Percentiles rank a stretch among this genome's conserved stretches.
phyloP scores from a whole-genome alignment of 2,797 vertebrate genomes.

The Sebastes baramenuke region DNA sequence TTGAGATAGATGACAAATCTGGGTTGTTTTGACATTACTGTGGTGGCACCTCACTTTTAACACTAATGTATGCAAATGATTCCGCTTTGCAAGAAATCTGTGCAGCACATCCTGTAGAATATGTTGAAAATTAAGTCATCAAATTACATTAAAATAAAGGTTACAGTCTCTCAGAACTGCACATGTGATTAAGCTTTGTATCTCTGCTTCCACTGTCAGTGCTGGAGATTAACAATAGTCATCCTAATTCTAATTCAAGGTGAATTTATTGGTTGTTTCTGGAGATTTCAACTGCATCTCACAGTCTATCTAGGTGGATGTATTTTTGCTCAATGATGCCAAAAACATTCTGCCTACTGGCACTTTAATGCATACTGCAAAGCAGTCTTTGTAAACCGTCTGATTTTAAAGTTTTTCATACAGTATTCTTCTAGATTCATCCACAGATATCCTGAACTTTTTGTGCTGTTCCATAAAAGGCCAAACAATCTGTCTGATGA shows the following conservation, averaged over 20 bases:
- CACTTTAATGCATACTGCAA: background rate
- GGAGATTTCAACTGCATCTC: background rate
- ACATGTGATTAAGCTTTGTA: background rate
- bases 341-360: too few species aligned
- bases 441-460: background rate
- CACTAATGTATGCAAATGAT: background rate
- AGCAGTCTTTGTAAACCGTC: background rate
- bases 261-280: background rate
- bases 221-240: background rate
- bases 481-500: too few species aligned
- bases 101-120: background rate
- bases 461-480: background rate
- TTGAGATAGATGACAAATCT: background rate
- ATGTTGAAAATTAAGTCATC: background rate
- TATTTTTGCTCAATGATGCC: too few species aligned
- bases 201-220: background rate
- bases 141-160: background rate
- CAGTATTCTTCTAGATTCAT: background rate
- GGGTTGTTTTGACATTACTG: background rate
- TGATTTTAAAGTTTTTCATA: background rate
- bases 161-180: background rate
- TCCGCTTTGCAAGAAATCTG: background rate
- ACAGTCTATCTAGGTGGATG: too few species aligned
- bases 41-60: background rate
- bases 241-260: background rate